phyloP scores from a whole-genome alignment of 2,113 vertebrate genomes.

The Ptilorrhoa leucosticta region DNA sequence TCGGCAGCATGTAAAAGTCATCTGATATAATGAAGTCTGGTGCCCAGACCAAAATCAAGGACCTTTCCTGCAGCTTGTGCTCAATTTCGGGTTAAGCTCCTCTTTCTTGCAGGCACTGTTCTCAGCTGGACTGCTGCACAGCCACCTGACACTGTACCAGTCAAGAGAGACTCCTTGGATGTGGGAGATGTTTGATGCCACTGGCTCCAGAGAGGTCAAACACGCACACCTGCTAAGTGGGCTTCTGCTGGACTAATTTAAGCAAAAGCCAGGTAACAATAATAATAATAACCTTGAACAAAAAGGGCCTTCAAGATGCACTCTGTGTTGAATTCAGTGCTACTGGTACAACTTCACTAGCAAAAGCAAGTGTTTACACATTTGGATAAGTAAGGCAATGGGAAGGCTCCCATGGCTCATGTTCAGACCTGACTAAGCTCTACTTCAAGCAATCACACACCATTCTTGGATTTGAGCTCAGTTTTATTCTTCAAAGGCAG shows the following conservation, averaged over 20 bases:
- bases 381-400: neutral
- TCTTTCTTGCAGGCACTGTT: neutral
- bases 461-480: neutral
- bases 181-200: neutral
- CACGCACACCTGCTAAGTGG: rapidly evolving
- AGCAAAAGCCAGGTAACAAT: neutral
- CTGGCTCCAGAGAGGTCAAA: neutral
- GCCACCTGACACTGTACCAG: neutral
- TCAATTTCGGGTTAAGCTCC: neutral
- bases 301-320: neutral
- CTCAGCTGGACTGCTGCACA: neutral
- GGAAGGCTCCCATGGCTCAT: neutral
- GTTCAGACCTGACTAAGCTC: neutral
- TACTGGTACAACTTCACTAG: neutral
- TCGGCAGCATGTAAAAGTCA: neutral
- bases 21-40: neutral
- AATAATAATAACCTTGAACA: neutral
- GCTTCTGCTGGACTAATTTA: neutral
- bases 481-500: neutral
- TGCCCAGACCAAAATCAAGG: neutral
- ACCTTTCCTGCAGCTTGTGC: neutral
- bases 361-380: neutral
- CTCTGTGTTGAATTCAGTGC: neutral
- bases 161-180: neutral
- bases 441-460: neutral